Evolutionary conservation across 2,888 invertebrate genomes (phyloP).

Genomic region (Hecatera dysodea): DNA sequence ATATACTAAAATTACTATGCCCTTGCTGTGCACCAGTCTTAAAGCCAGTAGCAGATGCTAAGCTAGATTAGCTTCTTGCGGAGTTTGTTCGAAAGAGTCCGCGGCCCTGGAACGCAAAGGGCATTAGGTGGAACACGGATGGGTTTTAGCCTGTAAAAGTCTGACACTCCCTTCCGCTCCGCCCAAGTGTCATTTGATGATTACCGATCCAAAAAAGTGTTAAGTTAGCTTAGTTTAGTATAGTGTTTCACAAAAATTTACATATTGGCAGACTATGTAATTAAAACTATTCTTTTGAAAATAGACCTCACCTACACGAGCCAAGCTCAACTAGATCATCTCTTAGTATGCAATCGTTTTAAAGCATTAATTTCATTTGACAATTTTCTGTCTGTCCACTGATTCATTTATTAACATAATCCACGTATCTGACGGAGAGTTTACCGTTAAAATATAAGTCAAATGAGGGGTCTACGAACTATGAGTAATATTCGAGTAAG

Average conservation of each 20-base stretch:
- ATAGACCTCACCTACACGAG: background rate
- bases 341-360: background rate
- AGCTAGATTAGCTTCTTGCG: too few relatives aligned
- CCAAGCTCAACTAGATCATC: background rate
- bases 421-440: slow-evolving; percentile 33
- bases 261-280: too few relatives aligned
- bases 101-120: too few relatives aligned
- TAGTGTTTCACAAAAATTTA: too few relatives aligned
- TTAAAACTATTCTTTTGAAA: background rate
- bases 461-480: slow-evolving; percentile 57
- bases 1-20: background rate
- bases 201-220: background rate
- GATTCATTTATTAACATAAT: slow-evolving; percentile 33
- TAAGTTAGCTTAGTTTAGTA: too few relatives aligned
- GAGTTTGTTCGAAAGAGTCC: too few relatives aligned
- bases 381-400: slow-evolving; percentile 18
- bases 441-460: slow-evolving; percentile 54
- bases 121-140: too few relatives aligned
- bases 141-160: too few relatives aligned
- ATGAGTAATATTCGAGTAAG: slow-evolving; percentile 56
- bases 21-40: background rate
- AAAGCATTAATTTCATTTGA: slow-evolving; percentile 9
- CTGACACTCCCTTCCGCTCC: too few relatives aligned
- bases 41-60: background rate
- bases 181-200: too few relatives aligned